Percentiles rank a stretch among this genome's conserved stretches.
These are phyloP conservation scores for Synodontis membranacea DNA, from an alignment of 2,113 vertebrate genomes.

Conservation along the genomic window DNA sequence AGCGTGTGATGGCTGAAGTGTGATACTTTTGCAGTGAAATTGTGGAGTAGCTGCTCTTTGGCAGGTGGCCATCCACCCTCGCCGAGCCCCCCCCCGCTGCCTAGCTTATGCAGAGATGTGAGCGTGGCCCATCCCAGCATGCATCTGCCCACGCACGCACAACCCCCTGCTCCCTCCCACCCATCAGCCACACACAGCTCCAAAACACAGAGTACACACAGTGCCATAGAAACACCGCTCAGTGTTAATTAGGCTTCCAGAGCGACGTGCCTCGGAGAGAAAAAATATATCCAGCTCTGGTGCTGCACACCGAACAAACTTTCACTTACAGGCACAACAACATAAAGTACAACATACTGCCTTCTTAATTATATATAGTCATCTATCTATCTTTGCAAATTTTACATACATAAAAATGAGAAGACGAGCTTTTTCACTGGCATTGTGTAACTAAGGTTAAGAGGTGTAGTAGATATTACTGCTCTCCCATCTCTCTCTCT, in stretches of 20 bases:
- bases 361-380: neutral
- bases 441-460: neutral
- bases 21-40: constrained; percentile 23
- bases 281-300: constrained; percentile 61
- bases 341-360: neutral
- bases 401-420: no score
- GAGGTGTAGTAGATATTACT: neutral
- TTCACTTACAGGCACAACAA: constrained; percentile 43
- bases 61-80: constrained; percentile 40
- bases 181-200: constrained; percentile 53
- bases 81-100: constrained; percentile 25
- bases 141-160: constrained; percentile 32
- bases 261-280: constrained; percentile 64
- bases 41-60: constrained; percentile 16
- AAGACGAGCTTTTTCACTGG: neutral
- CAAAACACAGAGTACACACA: constrained; percentile 51
- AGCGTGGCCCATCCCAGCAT: constrained; percentile 37
- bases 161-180: constrained; percentile 57
- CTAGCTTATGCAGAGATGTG: constrained; percentile 34
- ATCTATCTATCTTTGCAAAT: neutral
- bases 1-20: constrained; percentile 10
- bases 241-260: constrained; percentile 69
- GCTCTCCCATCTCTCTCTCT: neutral
- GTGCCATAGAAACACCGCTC: constrained; percentile 59
- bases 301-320: constrained; percentile 58